Conservation (phyloP, 2,888 invertebrate species). For the Aphidius colemani region DNA sequence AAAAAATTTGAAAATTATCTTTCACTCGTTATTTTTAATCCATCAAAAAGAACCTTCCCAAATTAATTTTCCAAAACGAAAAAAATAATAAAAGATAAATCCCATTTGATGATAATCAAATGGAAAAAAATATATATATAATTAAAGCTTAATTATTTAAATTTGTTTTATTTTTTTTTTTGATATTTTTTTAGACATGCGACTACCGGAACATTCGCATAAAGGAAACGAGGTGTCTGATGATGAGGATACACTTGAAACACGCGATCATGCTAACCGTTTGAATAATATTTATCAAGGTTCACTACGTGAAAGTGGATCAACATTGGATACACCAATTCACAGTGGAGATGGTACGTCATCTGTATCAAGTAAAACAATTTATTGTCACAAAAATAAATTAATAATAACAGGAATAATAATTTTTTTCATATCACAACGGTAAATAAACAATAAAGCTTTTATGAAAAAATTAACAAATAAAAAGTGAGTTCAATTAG, state of each 20-base stretch:
- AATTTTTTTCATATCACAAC: background rate
- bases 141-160: slow-evolving; percentile 8
- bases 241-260: slow-evolving; percentile 37
- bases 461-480: background rate
- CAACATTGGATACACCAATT: slow-evolving; percentile 52
- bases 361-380: slow-evolving; percentile 22
- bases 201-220: slow-evolving; percentile 46
- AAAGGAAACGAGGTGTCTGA: slow-evolving; percentile 44
- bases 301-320: slow-evolving; percentile 68
- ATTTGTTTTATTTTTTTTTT: no score
- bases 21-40: no score
- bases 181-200: slow-evolving; percentile 44
- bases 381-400: background rate
- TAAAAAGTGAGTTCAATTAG: background rate
- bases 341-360: slow-evolving; percentile 32
- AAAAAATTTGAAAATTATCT: no score
- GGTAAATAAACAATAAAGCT: no score
- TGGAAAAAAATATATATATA: no score
- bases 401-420: background rate
- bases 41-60: no score
- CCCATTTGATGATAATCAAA: no score
- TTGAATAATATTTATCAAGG: slow-evolving; percentile 67
- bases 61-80: no score
- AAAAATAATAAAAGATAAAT: no score
- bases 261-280: slow-evolving; percentile 44